Base-by-base conservation (phyloP, 2,888 invertebrate genomes). In the Entomobrya multifasciata region DNA sequence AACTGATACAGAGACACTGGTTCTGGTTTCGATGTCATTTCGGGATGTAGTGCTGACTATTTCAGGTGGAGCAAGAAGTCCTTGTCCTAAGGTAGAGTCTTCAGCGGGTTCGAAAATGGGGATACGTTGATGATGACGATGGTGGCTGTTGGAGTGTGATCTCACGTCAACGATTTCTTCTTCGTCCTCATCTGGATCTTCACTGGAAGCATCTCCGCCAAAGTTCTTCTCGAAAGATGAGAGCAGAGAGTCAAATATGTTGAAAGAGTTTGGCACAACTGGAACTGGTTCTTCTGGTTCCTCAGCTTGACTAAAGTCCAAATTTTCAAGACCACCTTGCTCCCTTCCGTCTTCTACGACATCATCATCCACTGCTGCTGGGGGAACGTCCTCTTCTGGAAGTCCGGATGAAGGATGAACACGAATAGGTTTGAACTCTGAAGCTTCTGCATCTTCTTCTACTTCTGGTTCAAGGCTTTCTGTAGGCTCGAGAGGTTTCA, bases 401-500 rank as follows among this genome's bases (percentile, higher is more conserved):
- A 49, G 44, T n/a, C n/a, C n/a, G 15, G 52, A 17, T n/a, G 36
- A 47, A 1, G 62, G 82, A 6, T 47, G 62, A 22, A 82, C 65
- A n/a, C 62, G 82, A 0, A 82, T 74, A 13, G 82, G 82, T 52
- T 60, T 47, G 44, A 82, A 52, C 65, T 86, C 86, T 10, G 74
- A 74, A n/a, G 67, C 79, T 17, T 30, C 72, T 20, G 36, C 78
- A 5, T 17, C 60, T 36, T 79, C 84, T 30, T 79, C 86, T 17
- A 74, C 86, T 17, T 82, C 44, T 17, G 79, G 74, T 49, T 83
- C 83, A 3, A 90, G 77, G 67, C 85, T 87, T 67, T 90, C 89
- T 15, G 90, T 90, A 47, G 90, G 89, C 36, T 89, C 86, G 22
- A 88, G 60, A n/a, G 89, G 89, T 44, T 89, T 87, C n/a, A 88